A percentile compares a stretch with the other conserved stretches of the same genome.
Evolutionary conservation across 2,888 invertebrate genomes (phyloP).

Genomic region (Pterobdella sp.): DNA sequence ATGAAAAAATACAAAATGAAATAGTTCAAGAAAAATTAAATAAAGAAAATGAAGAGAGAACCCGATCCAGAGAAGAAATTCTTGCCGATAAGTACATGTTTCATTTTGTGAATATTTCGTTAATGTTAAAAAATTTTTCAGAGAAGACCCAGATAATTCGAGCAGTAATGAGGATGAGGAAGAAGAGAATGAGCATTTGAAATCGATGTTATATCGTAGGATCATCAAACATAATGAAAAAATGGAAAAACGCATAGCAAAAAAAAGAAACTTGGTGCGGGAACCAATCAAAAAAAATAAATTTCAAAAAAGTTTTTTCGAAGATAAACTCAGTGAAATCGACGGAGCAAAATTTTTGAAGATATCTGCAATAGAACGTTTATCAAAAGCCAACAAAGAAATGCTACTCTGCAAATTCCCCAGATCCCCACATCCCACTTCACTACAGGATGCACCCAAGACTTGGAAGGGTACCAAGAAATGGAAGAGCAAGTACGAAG

Average conservation of each 20-base stretch:
- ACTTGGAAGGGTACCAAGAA: no score
- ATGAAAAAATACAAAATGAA: no score
- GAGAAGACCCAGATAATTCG: background rate
- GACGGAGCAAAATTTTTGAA: background rate
- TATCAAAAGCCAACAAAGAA: background rate
- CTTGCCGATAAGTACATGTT: no score
- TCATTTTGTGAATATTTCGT: no score
- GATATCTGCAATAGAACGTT: background rate
- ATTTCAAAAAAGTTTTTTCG: background rate
- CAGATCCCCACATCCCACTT: background rate
- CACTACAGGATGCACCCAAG: no score
- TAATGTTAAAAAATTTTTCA: no score
- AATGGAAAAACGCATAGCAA: background rate
- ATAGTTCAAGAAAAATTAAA: no score
- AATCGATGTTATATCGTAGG: background rate
- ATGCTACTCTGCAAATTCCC: background rate
- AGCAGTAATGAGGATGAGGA: slow-evolving; percentile 7
- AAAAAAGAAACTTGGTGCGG: background rate
- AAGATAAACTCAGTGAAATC: background rate
- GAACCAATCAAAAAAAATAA: background rate
- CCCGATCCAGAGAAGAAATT: no score
- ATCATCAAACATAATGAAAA: background rate
- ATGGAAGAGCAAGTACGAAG: slow-evolving; percentile 47
- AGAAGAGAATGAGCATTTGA: background rate
- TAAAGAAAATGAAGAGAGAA: no score